phyloP scores from a whole-genome alignment of 2,888 invertebrate genomes.

The Nasonia oneida region DNA sequence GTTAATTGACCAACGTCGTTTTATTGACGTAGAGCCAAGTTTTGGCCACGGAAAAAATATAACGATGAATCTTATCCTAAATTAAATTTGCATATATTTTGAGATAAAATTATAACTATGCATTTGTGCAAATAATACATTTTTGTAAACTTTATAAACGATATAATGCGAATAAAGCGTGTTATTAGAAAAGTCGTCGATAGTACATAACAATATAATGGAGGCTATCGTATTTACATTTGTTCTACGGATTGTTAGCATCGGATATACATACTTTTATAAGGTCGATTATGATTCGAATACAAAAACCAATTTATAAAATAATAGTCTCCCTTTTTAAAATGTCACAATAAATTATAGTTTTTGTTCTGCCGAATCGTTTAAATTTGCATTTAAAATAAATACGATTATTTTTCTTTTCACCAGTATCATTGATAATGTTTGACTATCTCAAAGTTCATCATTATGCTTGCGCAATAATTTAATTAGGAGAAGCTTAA shows the following conservation, averaged over 20 bases:
- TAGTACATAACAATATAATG: slow-evolving; percentile 3
- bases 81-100: not conserved
- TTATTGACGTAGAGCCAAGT: not conserved
- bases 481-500: slow-evolving; percentile 8
- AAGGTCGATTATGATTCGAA: not conserved
- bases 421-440: not conserved
- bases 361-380: not conserved
- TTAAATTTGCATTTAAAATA: not conserved
- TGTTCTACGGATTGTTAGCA: not conserved
- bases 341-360: no score
- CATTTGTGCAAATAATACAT: not conserved
- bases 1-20: not conserved
- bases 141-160: not conserved
- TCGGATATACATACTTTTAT: not conserved
- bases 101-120: not conserved
- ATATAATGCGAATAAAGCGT: not conserved
- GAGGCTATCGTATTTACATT: not conserved
- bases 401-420: not conserved
- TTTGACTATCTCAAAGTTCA: not conserved
- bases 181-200: not conserved
- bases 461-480: slow-evolving; percentile 17
- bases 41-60: not conserved
- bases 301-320: not conserved
- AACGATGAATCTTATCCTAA: not conserved
- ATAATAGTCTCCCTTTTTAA: not conserved